These are phyloP conservation scores for Harpagoxenus sublaevis DNA, from an alignment of 2,888 invertebrate genomes.

Conservation along the genomic window DNA sequence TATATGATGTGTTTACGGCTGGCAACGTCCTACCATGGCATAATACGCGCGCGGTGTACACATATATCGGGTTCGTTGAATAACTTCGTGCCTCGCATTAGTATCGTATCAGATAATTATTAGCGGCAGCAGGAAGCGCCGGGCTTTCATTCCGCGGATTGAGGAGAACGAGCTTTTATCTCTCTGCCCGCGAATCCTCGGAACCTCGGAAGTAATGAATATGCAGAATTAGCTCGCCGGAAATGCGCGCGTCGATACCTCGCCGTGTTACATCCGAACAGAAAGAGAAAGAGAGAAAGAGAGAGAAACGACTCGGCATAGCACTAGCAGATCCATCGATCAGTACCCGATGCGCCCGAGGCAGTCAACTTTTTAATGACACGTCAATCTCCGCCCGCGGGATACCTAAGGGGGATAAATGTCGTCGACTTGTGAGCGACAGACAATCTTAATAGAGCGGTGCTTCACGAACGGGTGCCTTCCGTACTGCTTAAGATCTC, in stretches of 20 bases:
- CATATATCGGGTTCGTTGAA: conserved; percentile 1
- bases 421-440: conserved; percentile 6
- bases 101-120: background rate
- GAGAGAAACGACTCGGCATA: background rate
- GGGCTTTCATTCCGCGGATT: conserved; percentile 2
- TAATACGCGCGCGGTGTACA: background rate
- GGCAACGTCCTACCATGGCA: background rate
- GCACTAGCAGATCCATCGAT: conserved; percentile 25
- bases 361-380: conserved; percentile 44
- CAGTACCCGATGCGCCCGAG: background rate
- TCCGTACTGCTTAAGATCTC: background rate
- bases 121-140: background rate
- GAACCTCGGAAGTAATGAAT: conserved; percentile 37
- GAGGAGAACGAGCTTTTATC: conserved; percentile 9
- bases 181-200: background rate
- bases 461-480: background rate
- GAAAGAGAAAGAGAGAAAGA: background rate
- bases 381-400: conserved; percentile 29
- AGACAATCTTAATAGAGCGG: conserved; percentile 26
- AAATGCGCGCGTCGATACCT: conserved; percentile 8
- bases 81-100: background rate
- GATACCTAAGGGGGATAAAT: background rate
- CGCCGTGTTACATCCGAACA: background rate
- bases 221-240: background rate
- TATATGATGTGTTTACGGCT: conserved; percentile 24